Percentiles rank a stretch among this genome's conserved stretches.
phyloP scores from a whole-genome alignment of 2,797 vertebrate species.

The Chromis chromis region DNA sequence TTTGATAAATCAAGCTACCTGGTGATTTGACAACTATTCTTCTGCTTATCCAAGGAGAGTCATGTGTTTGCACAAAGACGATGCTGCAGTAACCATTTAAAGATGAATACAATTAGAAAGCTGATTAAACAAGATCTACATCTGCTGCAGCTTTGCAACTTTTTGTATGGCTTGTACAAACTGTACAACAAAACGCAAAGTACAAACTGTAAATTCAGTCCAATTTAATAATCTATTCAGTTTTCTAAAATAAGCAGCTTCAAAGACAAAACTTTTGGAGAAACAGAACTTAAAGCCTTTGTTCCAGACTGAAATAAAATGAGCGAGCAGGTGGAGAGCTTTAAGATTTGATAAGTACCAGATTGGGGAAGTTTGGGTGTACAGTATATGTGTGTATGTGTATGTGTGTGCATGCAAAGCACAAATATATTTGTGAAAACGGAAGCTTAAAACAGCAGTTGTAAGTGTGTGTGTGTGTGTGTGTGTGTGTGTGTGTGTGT shows the following conservation, averaged over 20 bases:
- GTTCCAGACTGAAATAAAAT: constrained; percentile 37
- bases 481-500: not conserved
- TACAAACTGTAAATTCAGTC: constrained; percentile 19
- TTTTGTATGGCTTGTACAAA: not conserved
- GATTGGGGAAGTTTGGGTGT: constrained; percentile 38
- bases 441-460: constrained; percentile 9
- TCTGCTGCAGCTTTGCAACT: not conserved
- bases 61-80: not conserved
- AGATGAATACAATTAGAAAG: not conserved
- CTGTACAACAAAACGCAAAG: not conserved
- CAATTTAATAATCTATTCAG: not conserved
- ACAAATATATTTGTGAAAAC: constrained; percentile 1
- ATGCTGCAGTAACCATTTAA: not conserved
- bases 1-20: too few relatives aligned
- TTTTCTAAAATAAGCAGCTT: constrained; percentile 18
- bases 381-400: not conserved
- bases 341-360: constrained; percentile 46
- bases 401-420: constrained; percentile 1
- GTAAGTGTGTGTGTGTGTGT: not conserved
- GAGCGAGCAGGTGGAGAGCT: constrained; percentile 55
- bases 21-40: too few relatives aligned
- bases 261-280: constrained; percentile 25
- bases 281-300: constrained; percentile 24
- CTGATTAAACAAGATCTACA: not conserved
- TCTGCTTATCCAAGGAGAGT: not conserved